Conservation (phyloP, 2,888 invertebrate genomes). For the Agrochola macilenta region DNA sequence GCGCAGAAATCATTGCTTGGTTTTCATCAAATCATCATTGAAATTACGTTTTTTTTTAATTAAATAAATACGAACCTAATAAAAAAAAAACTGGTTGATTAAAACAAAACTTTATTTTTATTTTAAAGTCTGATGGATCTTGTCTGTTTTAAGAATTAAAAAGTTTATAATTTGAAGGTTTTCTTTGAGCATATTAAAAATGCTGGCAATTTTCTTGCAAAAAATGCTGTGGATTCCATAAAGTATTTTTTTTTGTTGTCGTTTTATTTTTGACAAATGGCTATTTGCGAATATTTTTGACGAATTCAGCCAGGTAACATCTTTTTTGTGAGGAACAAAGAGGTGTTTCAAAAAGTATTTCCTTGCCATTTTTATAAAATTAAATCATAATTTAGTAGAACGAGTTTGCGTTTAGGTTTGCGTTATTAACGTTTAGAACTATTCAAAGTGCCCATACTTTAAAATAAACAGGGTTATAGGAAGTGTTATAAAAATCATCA, state of each 20-base stretch:
- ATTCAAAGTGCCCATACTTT: not conserved
- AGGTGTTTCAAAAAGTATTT: conserved; percentile 1
- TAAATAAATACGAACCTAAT: not conserved
- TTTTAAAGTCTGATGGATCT: not conserved
- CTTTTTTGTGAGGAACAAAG: not conserved
- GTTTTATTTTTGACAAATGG: not conserved
- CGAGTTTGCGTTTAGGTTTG: not conserved
- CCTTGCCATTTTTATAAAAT: not conserved
- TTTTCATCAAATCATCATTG: not conserved
- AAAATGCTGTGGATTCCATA: conserved; percentile 17
- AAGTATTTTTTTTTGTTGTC: not conserved
- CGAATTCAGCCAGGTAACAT: not conserved
- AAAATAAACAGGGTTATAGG: not conserved
- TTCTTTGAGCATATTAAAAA: not conserved
- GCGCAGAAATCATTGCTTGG: not conserved
- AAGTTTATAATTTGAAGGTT: not conserved
- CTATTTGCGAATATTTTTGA: not conserved
- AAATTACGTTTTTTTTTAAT: not conserved
- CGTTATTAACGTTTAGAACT: not conserved
- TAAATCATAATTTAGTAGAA: not conserved
- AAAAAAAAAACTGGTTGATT: not conserved
- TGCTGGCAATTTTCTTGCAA: not conserved
- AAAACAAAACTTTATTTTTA: not conserved
- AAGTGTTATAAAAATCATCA: not conserved
- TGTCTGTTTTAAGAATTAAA: not conserved